A percentile compares a stretch with the other conserved stretches of the same genome.
phyloP scores from a whole-genome alignment of 1,140 invertebrate genomes.

The Drosophila lacertosa region DNA sequence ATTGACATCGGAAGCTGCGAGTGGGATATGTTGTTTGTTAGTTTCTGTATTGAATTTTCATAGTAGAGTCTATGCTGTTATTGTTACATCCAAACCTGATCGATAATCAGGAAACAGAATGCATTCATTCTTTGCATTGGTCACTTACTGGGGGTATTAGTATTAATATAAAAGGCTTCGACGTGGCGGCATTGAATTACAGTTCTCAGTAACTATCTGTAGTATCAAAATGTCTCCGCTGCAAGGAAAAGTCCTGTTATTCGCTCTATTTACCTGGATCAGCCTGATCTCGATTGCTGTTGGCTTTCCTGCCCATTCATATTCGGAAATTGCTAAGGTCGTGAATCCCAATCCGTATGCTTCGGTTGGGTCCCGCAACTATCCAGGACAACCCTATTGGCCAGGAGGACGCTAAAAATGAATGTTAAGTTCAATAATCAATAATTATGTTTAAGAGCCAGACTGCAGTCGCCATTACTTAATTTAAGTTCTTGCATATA shows the following conservation, averaged over 20 bases:
- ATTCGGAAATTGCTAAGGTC: slow-evolving; percentile 67
- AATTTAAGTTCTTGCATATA: too few species aligned
- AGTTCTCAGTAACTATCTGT: slow-evolving; percentile 40
- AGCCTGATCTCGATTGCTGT: slow-evolving; percentile 11
- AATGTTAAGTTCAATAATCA: neutral
- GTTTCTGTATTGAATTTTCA: neutral
- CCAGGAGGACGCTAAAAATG: slow-evolving; percentile 41
- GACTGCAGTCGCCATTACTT: neutral
- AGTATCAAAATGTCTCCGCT: slow-evolving; percentile 43
- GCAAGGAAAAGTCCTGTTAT: slow-evolving; percentile 29
- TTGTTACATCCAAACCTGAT: slow-evolving; percentile 58
- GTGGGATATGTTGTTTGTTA: neutral
- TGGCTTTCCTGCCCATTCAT: slow-evolving; percentile 25
- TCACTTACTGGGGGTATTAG: neutral
- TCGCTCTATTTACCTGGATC: slow-evolving; percentile 36
- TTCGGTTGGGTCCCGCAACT: slow-evolving; percentile 49
- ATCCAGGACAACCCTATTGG: slow-evolving; percentile 72
- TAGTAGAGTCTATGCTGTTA: neutral
- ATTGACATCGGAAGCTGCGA: neutral
- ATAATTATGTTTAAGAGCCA: neutral
- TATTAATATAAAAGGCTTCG: slow-evolving; percentile 46
- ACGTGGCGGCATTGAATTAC: slow-evolving; percentile 16
- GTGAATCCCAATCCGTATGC: slow-evolving; percentile 70
- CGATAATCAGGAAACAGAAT: slow-evolving; percentile 38
- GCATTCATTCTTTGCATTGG: slow-evolving; percentile 8